Evolutionary conservation across 2,888 invertebrate genomes (phyloP), one percentile per base, ranked within the genome.

Genomic region (Drosophila paranaensis): DNA sequence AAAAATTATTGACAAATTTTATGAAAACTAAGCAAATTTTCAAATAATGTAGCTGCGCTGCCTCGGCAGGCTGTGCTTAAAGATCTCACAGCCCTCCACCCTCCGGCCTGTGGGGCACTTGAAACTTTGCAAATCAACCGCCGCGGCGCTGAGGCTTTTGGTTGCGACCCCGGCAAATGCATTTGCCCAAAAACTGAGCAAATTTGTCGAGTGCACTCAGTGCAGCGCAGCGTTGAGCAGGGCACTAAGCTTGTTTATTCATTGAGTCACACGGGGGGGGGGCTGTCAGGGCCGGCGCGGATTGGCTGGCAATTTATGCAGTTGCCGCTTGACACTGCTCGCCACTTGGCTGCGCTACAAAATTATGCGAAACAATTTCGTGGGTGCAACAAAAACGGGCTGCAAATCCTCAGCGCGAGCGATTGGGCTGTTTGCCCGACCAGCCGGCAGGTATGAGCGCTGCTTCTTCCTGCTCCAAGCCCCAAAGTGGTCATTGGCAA

Each of bases 341-440:
- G 85, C 86, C 83, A 85, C 86, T 85, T 85, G 85, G 70, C 61
- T 77, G 79, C 81, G 62, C 64, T 48, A 65, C 82, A 73, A 80
- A 86, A 82, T 84, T 87, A 82, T 83, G 83, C 82, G 76, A 76
- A 83, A 83, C 81, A 85, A 80, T 87, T 86, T 86, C 40, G 85
- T 81, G 20, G 20, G 20, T 20, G 20, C 20, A 20, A 20, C 20
- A 20, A 20, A 20, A 20, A 20, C 80, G 87, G 43, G 50, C 27
- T 33, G 60, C 50, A 64, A 64, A 60, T 16, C 27, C 43, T 10
- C 40, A 30, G 35, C 14, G 67, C 30, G 16, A 61, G 40, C 65
- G 55, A 60, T 77, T 71, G 55, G 62, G 37, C 37, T 13, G 10
- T 13, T 37, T 13, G 13, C 13, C 37, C 37, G 5, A 5, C 5